phyloP scores from a whole-genome alignment of 2,888 invertebrate genomes.

The Rhorus exstirpatorius region DNA sequence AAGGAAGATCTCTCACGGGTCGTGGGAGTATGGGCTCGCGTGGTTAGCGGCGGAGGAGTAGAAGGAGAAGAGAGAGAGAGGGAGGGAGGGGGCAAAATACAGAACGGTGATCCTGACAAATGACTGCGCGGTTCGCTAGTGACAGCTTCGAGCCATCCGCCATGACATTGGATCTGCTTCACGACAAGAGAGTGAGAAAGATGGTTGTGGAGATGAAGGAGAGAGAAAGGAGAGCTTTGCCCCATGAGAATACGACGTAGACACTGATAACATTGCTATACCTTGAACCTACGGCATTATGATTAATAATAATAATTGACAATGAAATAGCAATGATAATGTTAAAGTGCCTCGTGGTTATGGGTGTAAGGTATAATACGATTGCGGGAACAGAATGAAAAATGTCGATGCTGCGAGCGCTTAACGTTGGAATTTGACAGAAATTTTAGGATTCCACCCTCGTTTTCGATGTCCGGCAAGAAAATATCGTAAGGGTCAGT shows the following conservation, averaged over 20 bases:
- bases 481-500: no score
- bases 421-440: no score
- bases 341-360: no score
- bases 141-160: slow-evolving; percentile 82
- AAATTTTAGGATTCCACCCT: no score
- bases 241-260: slow-evolving; percentile 71
- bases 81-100: slow-evolving; percentile 63
- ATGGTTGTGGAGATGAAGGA: slow-evolving; percentile 2
- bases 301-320: slow-evolving; percentile 8
- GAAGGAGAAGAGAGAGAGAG: slow-evolving; percentile 27
- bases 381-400: background rate
- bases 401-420: no score
- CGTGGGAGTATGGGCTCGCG: slow-evolving; percentile 45
- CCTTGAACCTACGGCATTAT: background rate
- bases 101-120: slow-evolving; percentile 83
- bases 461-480: background rate
- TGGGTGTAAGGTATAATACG: no score
- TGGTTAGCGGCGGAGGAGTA: slow-evolving; percentile 54
- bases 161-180: slow-evolving; percentile 77
- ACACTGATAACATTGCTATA: slow-evolving; percentile 63
- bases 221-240: slow-evolving; percentile 23
- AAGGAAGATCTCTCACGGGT: slow-evolving; percentile 67
- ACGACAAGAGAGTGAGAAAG: slow-evolving; percentile 29
- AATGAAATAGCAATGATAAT: background rate
- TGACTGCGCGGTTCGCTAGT: slow-evolving; percentile 82